Evolutionary conservation across 2,888 invertebrate species (phyloP).

Genomic region (Pachymerium ferrugineum): DNA sequence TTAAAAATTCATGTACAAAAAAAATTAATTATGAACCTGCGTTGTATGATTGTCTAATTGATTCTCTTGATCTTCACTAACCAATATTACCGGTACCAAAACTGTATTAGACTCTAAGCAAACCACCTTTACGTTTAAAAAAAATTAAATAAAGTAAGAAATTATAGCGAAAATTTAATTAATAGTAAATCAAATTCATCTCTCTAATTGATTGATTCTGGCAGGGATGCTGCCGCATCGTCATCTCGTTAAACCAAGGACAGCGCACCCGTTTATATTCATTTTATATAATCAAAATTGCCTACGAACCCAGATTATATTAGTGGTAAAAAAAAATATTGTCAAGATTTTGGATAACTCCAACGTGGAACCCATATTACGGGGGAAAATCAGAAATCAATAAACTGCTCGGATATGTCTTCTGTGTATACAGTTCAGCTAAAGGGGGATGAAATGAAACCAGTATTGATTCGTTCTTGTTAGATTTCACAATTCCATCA

Average conservation of each 20-base stretch:
- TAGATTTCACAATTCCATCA: not conserved
- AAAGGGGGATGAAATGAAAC: not conserved
- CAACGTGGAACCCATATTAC: not conserved
- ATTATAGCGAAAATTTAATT: not conserved
- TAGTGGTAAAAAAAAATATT: not conserved
- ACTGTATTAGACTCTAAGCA: not conserved
- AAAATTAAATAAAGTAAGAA: not conserved
- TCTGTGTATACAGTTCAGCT: not conserved
- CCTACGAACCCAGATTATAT: not conserved
- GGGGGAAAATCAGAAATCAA: not conserved
- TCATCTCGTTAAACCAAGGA: not conserved
- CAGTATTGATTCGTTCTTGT: not conserved
- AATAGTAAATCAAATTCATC: not conserved
- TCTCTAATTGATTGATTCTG: not conserved
- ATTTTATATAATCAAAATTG: not conserved
- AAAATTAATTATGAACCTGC: not conserved
- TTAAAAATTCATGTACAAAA: not conserved
- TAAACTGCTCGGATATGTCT: not conserved
- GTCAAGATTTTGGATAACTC: not conserved
- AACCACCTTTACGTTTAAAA: no score
- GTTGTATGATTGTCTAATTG: conserved; percentile 2
- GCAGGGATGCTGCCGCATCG: not conserved
- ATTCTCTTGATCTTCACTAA: not conserved
- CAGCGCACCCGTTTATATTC: not conserved
- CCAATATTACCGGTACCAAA: not conserved